Evolutionary conservation across 1,140 invertebrate genomes (phyloP).

Genomic region (Drosophila dunni): DNA sequence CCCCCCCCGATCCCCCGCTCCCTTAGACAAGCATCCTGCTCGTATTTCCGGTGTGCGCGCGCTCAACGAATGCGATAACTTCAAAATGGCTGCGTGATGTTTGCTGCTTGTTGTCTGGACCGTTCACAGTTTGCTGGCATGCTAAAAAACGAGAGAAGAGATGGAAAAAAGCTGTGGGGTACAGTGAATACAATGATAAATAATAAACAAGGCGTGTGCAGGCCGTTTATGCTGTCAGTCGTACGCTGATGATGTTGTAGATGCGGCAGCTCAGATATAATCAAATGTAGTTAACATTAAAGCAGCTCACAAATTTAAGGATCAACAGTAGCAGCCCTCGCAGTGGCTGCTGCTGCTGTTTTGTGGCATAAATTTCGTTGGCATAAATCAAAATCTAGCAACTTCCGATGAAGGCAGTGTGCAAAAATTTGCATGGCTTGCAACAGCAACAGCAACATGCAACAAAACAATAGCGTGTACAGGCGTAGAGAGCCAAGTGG

Average conservation of each 20-base stretch:
- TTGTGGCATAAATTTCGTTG: conserved; percentile 80
- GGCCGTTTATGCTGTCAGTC: conserved; percentile 81
- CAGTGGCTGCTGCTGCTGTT: conserved; percentile 16
- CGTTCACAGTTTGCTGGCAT: conserved; percentile 65
- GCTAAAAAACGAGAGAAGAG: conserved; percentile 25
- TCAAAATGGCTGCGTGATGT: conserved; percentile 73
- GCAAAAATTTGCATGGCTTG: conserved; percentile 78
- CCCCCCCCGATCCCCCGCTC: conserved; percentile 13
- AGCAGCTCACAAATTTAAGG: conserved; percentile 33
- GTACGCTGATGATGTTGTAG: conserved; percentile 54
- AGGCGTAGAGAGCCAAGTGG: no score
- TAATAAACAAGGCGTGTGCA: conserved; percentile 84
- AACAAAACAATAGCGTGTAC: conserved; percentile 4
- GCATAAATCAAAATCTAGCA: conserved; percentile 81
- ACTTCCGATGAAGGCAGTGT: conserved; percentile 77
- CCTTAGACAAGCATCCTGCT: conserved; percentile 56
- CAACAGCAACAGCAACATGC: conserved; percentile 8
- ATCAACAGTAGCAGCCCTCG: neutral
- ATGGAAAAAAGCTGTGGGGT: neutral
- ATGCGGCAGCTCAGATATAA: conserved; percentile 60
- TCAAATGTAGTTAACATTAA: conserved; percentile 46
- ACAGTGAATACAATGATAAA: conserved; percentile 61
- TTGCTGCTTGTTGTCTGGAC: conserved; percentile 10
- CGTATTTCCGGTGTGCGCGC: conserved; percentile 80
- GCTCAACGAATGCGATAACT: conserved; percentile 70